Conservation (phyloP, 2,888 invertebrate species). For the Tricholauxania praeusta region DNA sequence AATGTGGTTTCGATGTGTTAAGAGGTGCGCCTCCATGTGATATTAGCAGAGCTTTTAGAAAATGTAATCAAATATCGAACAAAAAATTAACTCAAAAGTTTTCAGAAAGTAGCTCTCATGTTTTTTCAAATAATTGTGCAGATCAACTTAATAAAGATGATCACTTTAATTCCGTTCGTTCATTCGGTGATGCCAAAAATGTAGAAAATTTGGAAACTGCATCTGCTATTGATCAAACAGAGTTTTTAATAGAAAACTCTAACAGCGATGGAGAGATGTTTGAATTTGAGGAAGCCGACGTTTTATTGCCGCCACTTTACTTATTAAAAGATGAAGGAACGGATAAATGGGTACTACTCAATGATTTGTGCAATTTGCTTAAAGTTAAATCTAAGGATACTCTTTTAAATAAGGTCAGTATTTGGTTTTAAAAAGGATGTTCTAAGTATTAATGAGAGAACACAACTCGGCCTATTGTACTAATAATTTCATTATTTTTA, state of each 20-base stretch:
- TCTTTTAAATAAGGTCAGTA: constrained; percentile 75
- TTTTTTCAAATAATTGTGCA: constrained; percentile 53
- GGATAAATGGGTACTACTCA: constrained; percentile 85
- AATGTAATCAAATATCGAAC: constrained; percentile 45
- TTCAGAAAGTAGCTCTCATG: constrained; percentile 57
- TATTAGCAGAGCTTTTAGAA: constrained; percentile 64
- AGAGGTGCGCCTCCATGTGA: constrained; percentile 63
- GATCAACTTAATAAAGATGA: constrained; percentile 53
- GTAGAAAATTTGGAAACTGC: neutral
- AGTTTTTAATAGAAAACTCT: constrained; percentile 52
- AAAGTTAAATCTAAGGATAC: constrained; percentile 87
- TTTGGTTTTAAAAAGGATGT: neutral
- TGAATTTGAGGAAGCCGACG: constrained; percentile 85
- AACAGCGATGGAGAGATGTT: constrained; percentile 71
- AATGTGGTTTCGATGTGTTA: constrained; percentile 65
- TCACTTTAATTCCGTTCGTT: constrained; percentile 49
- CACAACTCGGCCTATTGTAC: too few relatives aligned
- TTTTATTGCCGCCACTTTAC: constrained; percentile 84
- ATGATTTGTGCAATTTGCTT: constrained; percentile 81
- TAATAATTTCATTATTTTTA: too few relatives aligned
- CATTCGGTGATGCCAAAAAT: constrained; percentile 45
- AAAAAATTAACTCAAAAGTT: constrained; percentile 50
- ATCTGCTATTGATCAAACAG: constrained; percentile 30
- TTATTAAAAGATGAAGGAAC: constrained; percentile 75
- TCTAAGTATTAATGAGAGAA: too few relatives aligned